Evolutionary conservation across 2,888 invertebrate genomes (phyloP), one percentile per base, ranked within the genome.

Genomic region (Lasioglossum marginatum): DNA sequence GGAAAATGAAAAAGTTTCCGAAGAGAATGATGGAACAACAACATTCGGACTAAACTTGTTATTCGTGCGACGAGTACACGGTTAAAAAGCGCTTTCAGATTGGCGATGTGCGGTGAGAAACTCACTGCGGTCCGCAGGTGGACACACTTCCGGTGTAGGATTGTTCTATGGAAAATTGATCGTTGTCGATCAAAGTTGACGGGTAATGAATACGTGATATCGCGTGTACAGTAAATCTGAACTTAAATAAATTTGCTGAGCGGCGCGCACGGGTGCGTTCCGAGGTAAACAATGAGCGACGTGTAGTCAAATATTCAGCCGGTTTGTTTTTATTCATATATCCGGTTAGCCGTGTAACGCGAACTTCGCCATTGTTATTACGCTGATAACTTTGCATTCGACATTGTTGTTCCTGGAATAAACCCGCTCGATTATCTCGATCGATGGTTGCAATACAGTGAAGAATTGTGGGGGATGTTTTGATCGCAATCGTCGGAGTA

Each of bases 151-250:
- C 52, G 31, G 27, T 27, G 27, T 12, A 4, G 12, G 57, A 12
- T 12, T 10, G n/a, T 27, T 27, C 34, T 76, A 34, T 81, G 37
- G 57, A 76, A 78, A 73, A 85, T 81, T 83, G 74, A 87, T 89
- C 68, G 77, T 72, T n/a, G 82, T 71, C 85, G 66, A 60, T 87
- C 85, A 83, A 78, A 81, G 71, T 70, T 43, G 76, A 52, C 70
- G 40, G 37, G 43, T 45, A 37, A 66, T 80, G 73, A 88, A 88
- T 77, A 85, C 77, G 43, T 79, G 71, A 87, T 68, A 60, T 76
- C 78, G 80, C 76, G 75, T 82, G 81, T 48, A 43, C 19, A 27
- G 4, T 37, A 45, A 73, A 77, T 73, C 73, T 19, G 19, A 14
- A 60, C 40, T 70, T 74, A 70, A 14, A 77, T 31, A 74, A 77